A percentile compares a stretch with the other conserved stretches of the same genome.
Conservation (phyloP, 2,113 vertebrate genomes). For the Pleuronectes platessa region DNA sequence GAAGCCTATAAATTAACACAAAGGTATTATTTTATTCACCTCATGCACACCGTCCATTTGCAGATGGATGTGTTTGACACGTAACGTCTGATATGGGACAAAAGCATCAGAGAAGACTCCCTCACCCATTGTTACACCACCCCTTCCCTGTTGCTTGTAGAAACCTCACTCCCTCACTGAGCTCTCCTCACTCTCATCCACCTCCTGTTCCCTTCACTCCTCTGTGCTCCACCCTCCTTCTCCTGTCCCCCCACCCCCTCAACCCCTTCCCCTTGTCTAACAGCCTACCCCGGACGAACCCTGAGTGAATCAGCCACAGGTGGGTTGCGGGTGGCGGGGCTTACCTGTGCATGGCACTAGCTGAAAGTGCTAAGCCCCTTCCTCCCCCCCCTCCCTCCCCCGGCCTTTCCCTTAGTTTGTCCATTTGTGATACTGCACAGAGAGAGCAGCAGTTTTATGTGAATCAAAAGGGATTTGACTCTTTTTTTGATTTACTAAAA, state of each 20-base stretch:
- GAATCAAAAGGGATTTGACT: too few relatives aligned
- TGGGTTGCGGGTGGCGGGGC: conserved; percentile 79
- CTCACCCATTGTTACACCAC: conserved; percentile 41
- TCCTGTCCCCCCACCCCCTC: conserved; percentile 63
- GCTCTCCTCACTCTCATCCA: conserved; percentile 61
- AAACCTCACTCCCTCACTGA: conserved; percentile 63
- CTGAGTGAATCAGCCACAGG: conserved; percentile 92
- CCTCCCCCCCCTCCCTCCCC: conserved; percentile 10
- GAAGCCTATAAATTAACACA: neutral
- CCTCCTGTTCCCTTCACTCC: conserved; percentile 52
- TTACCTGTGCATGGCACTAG: conserved; percentile 84
- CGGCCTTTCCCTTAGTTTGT: conserved; percentile 4
- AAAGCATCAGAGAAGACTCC: conserved; percentile 24
- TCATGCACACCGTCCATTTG: conserved; percentile 15
- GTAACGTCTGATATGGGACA: conserved; percentile 58
- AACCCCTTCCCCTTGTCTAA: conserved; percentile 82
- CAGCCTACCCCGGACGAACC: conserved; percentile 94
- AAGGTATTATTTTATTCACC: neutral
- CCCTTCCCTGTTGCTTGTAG: conserved; percentile 49
- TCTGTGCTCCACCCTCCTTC: conserved; percentile 57
- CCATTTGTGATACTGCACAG: neutral
- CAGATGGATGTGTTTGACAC: conserved; percentile 54
- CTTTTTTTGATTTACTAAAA: neutral
- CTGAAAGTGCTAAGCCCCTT: conserved; percentile 71
- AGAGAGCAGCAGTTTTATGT: neutral